Evolutionary conservation across 1,140 invertebrate genomes (phyloP), one percentile per base, ranked within the genome.

Genomic region (Macrobrachium rosenbergii): DNA sequence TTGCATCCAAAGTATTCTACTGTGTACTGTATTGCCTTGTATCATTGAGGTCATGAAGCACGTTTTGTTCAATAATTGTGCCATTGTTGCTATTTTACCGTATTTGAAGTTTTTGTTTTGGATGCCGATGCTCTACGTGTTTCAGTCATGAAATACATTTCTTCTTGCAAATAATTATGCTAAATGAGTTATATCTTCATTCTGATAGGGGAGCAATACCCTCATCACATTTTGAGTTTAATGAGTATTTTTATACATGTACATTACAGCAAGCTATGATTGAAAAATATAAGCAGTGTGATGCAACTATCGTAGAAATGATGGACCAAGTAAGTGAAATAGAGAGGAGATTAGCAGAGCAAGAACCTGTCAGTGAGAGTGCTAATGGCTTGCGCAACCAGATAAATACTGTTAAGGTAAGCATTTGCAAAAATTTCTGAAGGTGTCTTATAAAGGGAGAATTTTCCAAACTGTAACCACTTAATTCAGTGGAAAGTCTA

Each of bases 261-360:
- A 45, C 37, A 52, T 89, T 91, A 89, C 94, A 98, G 97, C 96
- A 97, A 96, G 96, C 96, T 90, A 95, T 98, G 89, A 96, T 98
- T 92, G 97, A 98, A 91, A 97, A 98, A 91, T 99, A 98, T 94
- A 96, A 95, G 92, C 94, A 96, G 90, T 98, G 95, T 92, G 96
- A 96, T 92, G 96, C 97, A 91, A 95, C 94, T 72, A 92, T 98
- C 64, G 95, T 94, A 62, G 96, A 97, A 92, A 93, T 99, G 64
- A 92, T 98, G 79, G 95, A 97, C 92, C 98, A 97, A 96, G 95
- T 99, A 83, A 94, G 94, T 11, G 95, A 96, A 88, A 93, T 98
- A 10, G 97, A 99, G 93, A 95, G 96, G 88, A 94, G 95, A 91
- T 93, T 99, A 87, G 96, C 97, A 81, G 95, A 95, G 89, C 96